phyloP scores from a whole-genome alignment of 2,113 vertebrate species.

The Lophochroa leadbeateri region DNA sequence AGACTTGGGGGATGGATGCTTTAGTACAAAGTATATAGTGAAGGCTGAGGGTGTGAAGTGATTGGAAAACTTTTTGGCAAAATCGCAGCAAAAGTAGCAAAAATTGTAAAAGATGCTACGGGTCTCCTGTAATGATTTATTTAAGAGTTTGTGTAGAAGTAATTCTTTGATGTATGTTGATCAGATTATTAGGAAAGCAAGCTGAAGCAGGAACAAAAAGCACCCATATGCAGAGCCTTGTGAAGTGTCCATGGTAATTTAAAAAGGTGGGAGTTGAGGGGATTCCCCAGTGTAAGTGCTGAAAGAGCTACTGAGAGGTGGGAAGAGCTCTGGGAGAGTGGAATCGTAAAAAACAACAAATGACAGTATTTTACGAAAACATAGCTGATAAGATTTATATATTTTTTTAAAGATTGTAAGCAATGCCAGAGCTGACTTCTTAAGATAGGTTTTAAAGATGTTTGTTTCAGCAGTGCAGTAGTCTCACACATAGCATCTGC shows the following conservation, averaged over 20 bases:
- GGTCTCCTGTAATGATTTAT: neutral
- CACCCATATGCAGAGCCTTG: neutral
- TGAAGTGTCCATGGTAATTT: neutral
- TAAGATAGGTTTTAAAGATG: neutral
- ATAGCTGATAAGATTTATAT: neutral
- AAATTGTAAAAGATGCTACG: neutral
- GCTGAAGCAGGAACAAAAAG: neutral
- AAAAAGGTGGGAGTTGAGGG: neutral
- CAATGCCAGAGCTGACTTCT: neutral
- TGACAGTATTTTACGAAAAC: neutral
- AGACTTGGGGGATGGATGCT: neutral
- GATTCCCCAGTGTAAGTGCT: fast-evolving
- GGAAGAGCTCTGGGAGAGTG: neutral
- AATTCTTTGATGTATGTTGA: neutral
- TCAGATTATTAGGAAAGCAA: neutral
- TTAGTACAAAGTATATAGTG: neutral
- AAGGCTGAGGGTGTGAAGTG: neutral
- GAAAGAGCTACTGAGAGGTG: neutral
- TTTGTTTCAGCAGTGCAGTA: neutral
- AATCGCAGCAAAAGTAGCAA: neutral
- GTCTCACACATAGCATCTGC: neutral
- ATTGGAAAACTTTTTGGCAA: neutral
- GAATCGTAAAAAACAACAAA: neutral
- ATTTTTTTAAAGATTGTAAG: neutral
- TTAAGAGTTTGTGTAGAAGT: neutral